Conservation (phyloP, 2,888 invertebrate genomes). For the Parnassius glacialis region DNA sequence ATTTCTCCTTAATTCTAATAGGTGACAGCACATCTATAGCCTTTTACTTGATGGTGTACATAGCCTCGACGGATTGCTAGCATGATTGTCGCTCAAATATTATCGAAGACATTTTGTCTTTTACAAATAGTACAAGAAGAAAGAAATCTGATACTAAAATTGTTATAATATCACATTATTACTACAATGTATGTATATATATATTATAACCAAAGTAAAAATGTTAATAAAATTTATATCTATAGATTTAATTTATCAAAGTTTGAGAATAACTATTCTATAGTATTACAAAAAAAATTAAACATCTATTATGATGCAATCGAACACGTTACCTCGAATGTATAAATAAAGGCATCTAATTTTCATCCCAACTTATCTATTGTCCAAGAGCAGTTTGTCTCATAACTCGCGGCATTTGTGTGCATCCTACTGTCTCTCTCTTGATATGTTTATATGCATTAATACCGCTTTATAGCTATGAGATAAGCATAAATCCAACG, state of each 20-base stretch:
- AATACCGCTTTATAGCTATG: constrained; percentile 64
- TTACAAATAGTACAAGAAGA: too few relatives aligned
- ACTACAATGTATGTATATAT: too few relatives aligned
- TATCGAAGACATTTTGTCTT: too few relatives aligned
- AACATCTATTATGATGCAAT: constrained; percentile 23
- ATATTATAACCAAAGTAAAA: too few relatives aligned
- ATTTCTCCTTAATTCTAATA: too few relatives aligned
- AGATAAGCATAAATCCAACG: constrained; percentile 70
- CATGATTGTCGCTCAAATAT: too few relatives aligned
- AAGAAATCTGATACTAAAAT: too few relatives aligned
- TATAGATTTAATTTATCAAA: constrained; percentile 16
- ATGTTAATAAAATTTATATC: constrained; percentile 17
- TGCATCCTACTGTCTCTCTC: constrained; percentile 43
- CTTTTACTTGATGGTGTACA: too few relatives aligned
- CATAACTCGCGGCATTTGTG: constrained; percentile 8
- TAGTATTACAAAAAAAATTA: constrained; percentile 19
- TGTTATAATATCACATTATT: too few relatives aligned
- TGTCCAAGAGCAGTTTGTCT: constrained; percentile 13
- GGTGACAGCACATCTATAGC: too few relatives aligned
- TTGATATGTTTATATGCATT: constrained; percentile 73
- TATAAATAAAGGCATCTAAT: constrained; percentile 20
- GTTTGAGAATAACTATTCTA: constrained; percentile 8
- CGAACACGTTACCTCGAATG: constrained; percentile 16
- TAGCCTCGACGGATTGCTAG: too few relatives aligned
- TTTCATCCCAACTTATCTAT: constrained; percentile 19